Base-by-base conservation (phyloP, 2,888 invertebrate genomes). In the Drosophila falleni region DNA sequence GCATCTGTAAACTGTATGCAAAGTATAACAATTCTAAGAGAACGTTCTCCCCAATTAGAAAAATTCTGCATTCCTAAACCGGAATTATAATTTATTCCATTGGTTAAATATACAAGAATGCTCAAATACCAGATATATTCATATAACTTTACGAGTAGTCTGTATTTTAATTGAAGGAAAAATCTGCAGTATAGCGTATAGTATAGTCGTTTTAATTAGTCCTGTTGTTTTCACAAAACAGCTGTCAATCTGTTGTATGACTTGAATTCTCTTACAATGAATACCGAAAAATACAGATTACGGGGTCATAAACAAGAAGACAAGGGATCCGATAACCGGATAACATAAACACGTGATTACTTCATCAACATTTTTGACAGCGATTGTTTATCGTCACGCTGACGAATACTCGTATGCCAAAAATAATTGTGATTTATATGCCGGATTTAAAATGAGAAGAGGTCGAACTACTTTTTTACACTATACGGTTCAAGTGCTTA, bases 371-470 rank as follows among this genome's bases (percentile, higher is more conserved):
- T 42, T 15, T 33, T 39, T 15, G n/a, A 11, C 3, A 13, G 23
- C 35, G 37, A 23, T 39, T 60, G 13, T 19, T 49, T 54, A 11
- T 41, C 13, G 39, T 61, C 49, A 11, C 54, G 49, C 50, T 78
- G 67, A 51, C 49, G 51, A 55, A 44, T 53, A n/a, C 6, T n/a
- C 8, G n/a, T n/a, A 19, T 50, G 42, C 46, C 42, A 58, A 59
- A 78, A 64, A 63, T 61, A 76, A 81, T 69, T 81, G 23, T 70
- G 58, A 68, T 60, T 71, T 77, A 67, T 39, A 56, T 41, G 44
- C n/a, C 41, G 15, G 49, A 46, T 33, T 66, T 41, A 6, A 42
- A 42, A 65, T 49, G 13, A 29, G 31, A 62, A 55, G 54, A 61
- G 69, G 50, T 66, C 35, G 46, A 64, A 54, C 51, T 65, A 46